Conservation (phyloP, 2,888 invertebrate species). For the Tetragonula carbonaria region DNA sequence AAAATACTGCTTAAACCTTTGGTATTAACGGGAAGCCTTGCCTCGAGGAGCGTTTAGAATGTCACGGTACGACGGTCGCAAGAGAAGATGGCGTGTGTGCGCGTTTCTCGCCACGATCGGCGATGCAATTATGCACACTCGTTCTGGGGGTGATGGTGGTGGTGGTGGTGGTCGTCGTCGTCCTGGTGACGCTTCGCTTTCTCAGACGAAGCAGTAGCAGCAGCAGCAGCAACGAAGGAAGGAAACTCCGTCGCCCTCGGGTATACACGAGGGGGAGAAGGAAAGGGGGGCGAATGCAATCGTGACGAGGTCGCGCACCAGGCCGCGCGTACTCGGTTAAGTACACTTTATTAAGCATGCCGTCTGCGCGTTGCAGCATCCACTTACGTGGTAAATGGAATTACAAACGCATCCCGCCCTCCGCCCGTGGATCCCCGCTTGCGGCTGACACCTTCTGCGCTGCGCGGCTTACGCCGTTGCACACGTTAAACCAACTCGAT, state of each 20-base stretch:
- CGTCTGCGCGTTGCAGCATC: conserved; percentile 73
- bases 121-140: conserved; percentile 66
- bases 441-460: conserved; percentile 61
- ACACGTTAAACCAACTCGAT: conserved; percentile 50
- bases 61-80: not conserved
- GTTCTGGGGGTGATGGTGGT: conserved; percentile 4
- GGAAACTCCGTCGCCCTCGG: conserved; percentile 24
- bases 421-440: conserved; percentile 47
- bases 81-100: conserved; percentile 23
- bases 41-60: conserved; percentile 19
- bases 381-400: conserved; percentile 78
- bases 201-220: conserved; percentile 42
- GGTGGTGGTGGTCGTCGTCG: conserved; percentile 10
- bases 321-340: conserved; percentile 67
- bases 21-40: conserved; percentile 6
- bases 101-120: conserved; percentile 47
- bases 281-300: conserved; percentile 67
- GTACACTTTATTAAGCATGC: conserved; percentile 79
- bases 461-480: conserved; percentile 37
- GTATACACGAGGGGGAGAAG: not conserved
- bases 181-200: conserved; percentile 43
- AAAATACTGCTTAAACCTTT: conserved; percentile 29
- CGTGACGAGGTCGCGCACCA: conserved; percentile 67
- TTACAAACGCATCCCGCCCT: conserved; percentile 76
- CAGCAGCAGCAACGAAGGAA: not conserved